Conservation (phyloP, 1,140 invertebrate genomes). For the Danaus plexippus region DNA sequence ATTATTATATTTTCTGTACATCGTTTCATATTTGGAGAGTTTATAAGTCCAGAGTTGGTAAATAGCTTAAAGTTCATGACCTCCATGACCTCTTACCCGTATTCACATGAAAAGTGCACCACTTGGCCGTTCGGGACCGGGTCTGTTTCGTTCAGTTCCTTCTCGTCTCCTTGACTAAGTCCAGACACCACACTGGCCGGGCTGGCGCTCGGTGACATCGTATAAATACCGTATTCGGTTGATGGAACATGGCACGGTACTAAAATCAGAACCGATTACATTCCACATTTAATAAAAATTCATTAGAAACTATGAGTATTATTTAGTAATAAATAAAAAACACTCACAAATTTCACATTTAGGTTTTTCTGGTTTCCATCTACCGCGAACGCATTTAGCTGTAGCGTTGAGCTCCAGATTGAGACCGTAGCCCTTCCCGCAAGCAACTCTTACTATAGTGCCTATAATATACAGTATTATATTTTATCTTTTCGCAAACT, state of each 20-base stretch:
- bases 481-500: constrained; percentile 19
- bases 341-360: constrained; percentile 82
- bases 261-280: constrained; percentile 38
- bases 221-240: constrained; percentile 77
- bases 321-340: constrained; percentile 6
- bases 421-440: constrained; percentile 81
- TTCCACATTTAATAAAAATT: constrained; percentile 11
- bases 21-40: no score
- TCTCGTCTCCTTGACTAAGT: constrained; percentile 49
- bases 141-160: constrained; percentile 72
- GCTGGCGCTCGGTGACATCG: constrained; percentile 52
- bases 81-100: constrained; percentile 74
- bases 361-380: constrained; percentile 86
- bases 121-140: constrained; percentile 75
- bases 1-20: no score
- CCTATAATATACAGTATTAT: constrained; percentile 58
- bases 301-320: constrained; percentile 1
- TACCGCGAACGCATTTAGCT: constrained; percentile 82
- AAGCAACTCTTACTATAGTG: constrained; percentile 80
- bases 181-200: constrained; percentile 57
- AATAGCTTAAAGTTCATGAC: background rate
- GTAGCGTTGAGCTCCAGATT: constrained; percentile 83
- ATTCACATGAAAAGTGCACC: constrained; percentile 77
- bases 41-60: background rate
- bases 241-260: constrained; percentile 78